phyloP scores from a whole-genome alignment of 2,888 invertebrate species.

The Pseudococcus jackbeardsleyi region DNA sequence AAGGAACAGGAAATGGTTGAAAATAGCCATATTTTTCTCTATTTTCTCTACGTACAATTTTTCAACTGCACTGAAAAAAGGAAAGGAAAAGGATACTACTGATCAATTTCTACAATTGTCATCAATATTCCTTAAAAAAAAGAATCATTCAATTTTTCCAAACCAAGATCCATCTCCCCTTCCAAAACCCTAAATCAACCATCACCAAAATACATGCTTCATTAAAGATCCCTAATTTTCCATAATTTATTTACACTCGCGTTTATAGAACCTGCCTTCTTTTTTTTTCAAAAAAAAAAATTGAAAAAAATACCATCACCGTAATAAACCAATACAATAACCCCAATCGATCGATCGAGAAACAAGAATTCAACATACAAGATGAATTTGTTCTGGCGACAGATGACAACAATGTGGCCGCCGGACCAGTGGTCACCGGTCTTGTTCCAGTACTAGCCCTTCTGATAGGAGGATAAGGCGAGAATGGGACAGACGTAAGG shows the following conservation, averaged over 20 bases:
- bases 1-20: not conserved
- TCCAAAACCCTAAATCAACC: not conserved
- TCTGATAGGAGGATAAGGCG: slow-evolving; percentile 68
- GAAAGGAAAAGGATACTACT: no score
- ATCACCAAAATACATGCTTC: not conserved
- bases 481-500: slow-evolving; percentile 66
- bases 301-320: slow-evolving; percentile 1
- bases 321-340: not conserved
- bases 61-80: no score
- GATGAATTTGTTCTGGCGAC: slow-evolving; percentile 61
- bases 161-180: no score
- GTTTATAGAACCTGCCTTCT: not conserved
- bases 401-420: slow-evolving; percentile 48
- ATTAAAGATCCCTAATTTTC: not conserved
- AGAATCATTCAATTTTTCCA: no score
- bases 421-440: slow-evolving; percentile 65
- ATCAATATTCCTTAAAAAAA: no score
- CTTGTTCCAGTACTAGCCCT: slow-evolving; percentile 68
- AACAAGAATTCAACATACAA: slow-evolving; percentile 60
- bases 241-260: not conserved
- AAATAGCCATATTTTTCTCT: not conserved
- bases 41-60: no score
- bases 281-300: not conserved
- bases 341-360: not conserved
- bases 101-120: no score